Percentiles rank a stretch among this genome's conserved stretches.
These are phyloP conservation scores for Ypsolopha sequella DNA, from an alignment of 2,888 invertebrate species.

Conservation along the genomic window DNA sequence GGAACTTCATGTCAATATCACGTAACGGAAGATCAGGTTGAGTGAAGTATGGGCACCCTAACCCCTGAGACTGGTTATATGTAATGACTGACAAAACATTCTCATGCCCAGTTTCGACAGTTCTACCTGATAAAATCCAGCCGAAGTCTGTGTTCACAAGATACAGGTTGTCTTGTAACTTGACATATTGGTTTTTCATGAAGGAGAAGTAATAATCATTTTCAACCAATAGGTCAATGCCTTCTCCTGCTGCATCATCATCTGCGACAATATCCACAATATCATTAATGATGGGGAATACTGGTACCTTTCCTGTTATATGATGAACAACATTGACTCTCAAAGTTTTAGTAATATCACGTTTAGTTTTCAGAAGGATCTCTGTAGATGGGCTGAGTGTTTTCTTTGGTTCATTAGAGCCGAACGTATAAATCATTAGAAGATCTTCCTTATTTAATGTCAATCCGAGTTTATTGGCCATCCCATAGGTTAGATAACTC, in stretches of 20 bases:
- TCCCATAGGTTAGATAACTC: neutral
- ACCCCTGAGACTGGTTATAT: neutral
- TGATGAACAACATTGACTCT: neutral
- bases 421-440: slow-evolving; percentile 2
- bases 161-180: neutral
- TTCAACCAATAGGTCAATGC: neutral
- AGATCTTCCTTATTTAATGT: neutral
- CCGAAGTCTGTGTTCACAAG: slow-evolving; percentile 1
- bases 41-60: neutral
- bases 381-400: neutral
- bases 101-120: neutral
- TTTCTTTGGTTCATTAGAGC: neutral
- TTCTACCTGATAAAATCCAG: slow-evolving; percentile 4
- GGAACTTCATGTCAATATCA: neutral
- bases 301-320: neutral
- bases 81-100: neutral
- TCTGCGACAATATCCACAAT: neutral
- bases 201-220: neutral
- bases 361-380: neutral
- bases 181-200: neutral
- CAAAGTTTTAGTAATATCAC: neutral
- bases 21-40: neutral
- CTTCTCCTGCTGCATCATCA: neutral
- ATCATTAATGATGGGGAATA: no score
- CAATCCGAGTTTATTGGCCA: neutral